Conservation (phyloP, 2,888 invertebrate genomes). For the Archaeoteleia sp. region DNA sequence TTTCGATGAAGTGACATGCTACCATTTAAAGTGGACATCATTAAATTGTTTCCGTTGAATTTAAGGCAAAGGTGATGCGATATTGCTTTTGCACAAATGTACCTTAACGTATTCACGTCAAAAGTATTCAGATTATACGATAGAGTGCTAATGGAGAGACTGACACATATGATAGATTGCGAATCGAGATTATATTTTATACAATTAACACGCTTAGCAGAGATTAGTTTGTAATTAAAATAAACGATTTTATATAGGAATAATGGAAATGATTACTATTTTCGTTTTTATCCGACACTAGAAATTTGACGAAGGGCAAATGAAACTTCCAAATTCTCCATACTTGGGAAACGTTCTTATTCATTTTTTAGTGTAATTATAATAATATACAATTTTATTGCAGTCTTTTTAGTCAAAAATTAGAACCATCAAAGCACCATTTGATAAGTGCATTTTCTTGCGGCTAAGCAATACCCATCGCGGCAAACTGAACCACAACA, state of each 20-base stretch:
- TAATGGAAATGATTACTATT: neutral
- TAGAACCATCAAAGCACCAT: constrained; percentile 56
- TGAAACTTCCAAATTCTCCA: too few relatives aligned
- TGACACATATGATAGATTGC: constrained; percentile 5
- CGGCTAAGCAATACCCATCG: constrained; percentile 61
- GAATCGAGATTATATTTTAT: constrained; percentile 4
- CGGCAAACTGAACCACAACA: constrained; percentile 80
- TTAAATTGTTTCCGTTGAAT: too few relatives aligned
- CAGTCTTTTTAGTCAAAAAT: constrained; percentile 1
- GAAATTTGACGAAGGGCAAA: too few relatives aligned
- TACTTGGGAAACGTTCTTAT: too few relatives aligned
- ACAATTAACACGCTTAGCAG: constrained; percentile 4
- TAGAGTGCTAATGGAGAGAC: constrained; percentile 24
- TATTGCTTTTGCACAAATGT: too few relatives aligned
- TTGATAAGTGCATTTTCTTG: constrained; percentile 59
- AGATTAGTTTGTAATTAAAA: too few relatives aligned
- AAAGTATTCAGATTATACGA: constrained; percentile 14
- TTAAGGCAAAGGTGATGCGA: too few relatives aligned
- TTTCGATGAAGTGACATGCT: too few relatives aligned
- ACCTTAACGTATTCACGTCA: neutral
- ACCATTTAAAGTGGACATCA: too few relatives aligned
- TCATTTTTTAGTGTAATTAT: constrained; percentile 7
- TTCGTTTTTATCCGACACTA: neutral
- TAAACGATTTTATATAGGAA: constrained; percentile 5
- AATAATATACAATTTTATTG: constrained; percentile 16